Evolutionary conservation across 1,140 invertebrate species (phyloP), one percentile per base, ranked within the genome.

Genomic region (Spodoptera litura): DNA sequence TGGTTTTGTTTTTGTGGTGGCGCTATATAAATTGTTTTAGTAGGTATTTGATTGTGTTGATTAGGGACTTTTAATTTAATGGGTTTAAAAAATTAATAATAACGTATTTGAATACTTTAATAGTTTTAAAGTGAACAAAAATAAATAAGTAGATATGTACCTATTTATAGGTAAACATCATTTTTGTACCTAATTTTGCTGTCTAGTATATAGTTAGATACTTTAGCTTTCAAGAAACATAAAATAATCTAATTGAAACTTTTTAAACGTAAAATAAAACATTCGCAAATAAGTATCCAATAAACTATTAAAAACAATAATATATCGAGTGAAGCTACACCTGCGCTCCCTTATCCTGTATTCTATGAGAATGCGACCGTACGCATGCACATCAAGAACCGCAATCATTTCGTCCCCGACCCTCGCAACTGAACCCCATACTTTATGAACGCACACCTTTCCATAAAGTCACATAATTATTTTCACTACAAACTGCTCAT

Each of bases 321-420:
- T 1, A 35, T 44, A 52, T 20, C 12, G 70, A 91, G 91, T 93
- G 81, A 93, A 92, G 91, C 90, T 93, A 91, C 91, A 79, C 83
- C 81, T 81, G 62, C 81, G 75, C 49, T 80, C 82, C 85, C 86
- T 83, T 86, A 87, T 90, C 87, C 88, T 89, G 85, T 87, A 79
- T 82, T 79, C 83, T 89, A 92, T 91, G 90, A 88, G 89, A 93
- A 92, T 92, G 87, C 82, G 83, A 80, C 83, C 84, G 83, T 84
- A 80, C 71, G 80, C 86, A 84, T 81, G 85, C 75, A 73, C 87
- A 91, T 89, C 80, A 89, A 85, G 76, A 74, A 85, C 82, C 61
- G 68, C 44, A 87, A 85, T 89, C 44, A 81, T 55, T 80, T 20
- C 55, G 66, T 25, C 55, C 64, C 31, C 51, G 49, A 20, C 76